Conservation (phyloP, 2,113 vertebrate genomes). For the Piaya cayana region DNA sequence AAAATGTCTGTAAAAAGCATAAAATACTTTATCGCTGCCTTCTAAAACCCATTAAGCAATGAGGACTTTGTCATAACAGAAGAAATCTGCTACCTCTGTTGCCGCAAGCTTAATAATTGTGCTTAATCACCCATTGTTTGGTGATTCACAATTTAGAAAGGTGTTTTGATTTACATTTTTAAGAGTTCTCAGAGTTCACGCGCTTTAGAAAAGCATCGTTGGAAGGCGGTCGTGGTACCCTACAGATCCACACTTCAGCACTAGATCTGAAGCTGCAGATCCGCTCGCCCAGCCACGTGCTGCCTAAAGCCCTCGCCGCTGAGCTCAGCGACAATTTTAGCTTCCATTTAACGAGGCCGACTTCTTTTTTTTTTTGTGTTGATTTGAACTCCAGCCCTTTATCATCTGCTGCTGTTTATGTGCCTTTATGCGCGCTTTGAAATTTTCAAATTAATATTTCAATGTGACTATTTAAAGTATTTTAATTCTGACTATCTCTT, state of each 20-base stretch:
- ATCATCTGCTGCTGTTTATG: conserved; percentile 19
- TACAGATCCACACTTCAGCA: fast-evolving
- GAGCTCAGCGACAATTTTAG: background rate
- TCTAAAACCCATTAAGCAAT: background rate
- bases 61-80: conserved; percentile 20
- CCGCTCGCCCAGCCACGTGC: background rate
- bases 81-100: background rate
- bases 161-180: background rate
- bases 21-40: background rate
- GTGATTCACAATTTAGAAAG: background rate
- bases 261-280: background rate
- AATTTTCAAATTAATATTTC: background rate
- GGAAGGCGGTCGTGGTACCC: background rate
- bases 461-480: background rate
- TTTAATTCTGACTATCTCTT: conserved; percentile 63
- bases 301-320: background rate
- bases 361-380: background rate
- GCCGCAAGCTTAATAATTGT: background rate
- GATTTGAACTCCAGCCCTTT: conserved; percentile 7
- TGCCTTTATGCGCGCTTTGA: background rate
- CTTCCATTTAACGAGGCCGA: background rate
- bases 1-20: background rate
- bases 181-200: background rate
- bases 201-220: background rate
- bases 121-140: conserved; percentile 41